Percentiles rank a stretch among this genome's conserved stretches.
phyloP scores from a whole-genome alignment of 2,888 invertebrate species.

The Rhamphomyia laevipes region DNA sequence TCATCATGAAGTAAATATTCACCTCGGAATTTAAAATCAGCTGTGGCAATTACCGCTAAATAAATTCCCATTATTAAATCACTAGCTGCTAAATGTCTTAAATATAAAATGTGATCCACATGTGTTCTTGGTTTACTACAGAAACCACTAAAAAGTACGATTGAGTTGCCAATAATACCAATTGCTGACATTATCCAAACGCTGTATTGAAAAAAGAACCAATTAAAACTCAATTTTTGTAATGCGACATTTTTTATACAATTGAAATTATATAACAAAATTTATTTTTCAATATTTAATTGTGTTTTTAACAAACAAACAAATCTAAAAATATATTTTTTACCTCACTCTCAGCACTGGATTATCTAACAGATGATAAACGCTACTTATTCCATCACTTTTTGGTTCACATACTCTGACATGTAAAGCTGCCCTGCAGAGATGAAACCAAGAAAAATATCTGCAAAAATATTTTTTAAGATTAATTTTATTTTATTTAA shows the following conservation, averaged over 20 bases:
- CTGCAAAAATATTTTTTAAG: slow-evolving; percentile 26
- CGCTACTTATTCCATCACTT: slow-evolving; percentile 48
- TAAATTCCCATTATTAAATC: slow-evolving; percentile 53
- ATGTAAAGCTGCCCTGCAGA: slow-evolving; percentile 43
- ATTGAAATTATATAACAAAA: not conserved
- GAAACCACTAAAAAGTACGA: slow-evolving; percentile 44
- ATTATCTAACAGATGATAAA: slow-evolving; percentile 45
- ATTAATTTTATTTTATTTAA: not conserved
- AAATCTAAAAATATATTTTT: slow-evolving; percentile 9
- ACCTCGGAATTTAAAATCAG: slow-evolving; percentile 42
- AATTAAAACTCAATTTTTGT: too few relatives aligned
- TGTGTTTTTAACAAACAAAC: not conserved
- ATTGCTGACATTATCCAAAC: slow-evolving; percentile 51
- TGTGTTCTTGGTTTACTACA: slow-evolving; percentile 43
- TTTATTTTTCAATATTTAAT: not conserved
- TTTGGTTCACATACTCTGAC: slow-evolving; percentile 46
- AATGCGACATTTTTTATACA: not conserved
- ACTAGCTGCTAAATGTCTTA: slow-evolving; percentile 48
- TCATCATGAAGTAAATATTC: slow-evolving; percentile 45
- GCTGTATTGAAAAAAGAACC: slow-evolving; percentile 27
- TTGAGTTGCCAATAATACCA: slow-evolving; percentile 45
- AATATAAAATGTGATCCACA: slow-evolving; percentile 47
- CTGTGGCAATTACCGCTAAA: slow-evolving; percentile 45
- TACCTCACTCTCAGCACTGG: slow-evolving; percentile 43
- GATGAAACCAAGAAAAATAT: slow-evolving; percentile 46